Evolutionary conservation across 2,113 vertebrate species (phyloP).

Genomic region (Tinamus guttatus): DNA sequence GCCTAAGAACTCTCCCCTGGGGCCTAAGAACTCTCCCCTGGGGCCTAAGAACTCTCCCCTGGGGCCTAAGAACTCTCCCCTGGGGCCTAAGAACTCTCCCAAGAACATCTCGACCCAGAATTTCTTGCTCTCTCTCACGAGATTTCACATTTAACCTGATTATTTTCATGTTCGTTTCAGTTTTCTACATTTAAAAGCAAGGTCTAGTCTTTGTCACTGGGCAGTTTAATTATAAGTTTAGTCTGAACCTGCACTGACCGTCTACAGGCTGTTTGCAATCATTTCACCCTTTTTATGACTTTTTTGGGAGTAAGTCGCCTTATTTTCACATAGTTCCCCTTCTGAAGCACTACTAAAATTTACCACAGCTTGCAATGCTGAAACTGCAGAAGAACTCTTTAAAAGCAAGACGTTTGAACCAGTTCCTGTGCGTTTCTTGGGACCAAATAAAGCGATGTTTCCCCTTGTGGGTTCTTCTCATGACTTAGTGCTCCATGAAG

Average conservation of each 20-base stretch:
- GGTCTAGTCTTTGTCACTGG: neutral
- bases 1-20: no score
- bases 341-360: neutral
- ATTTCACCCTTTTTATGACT: neutral
- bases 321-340: neutral
- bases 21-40: no score
- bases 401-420: neutral
- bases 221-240: neutral
- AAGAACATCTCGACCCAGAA: neutral
- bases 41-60: no score
- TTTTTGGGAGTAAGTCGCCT: neutral
- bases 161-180: neutral
- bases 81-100: no score
- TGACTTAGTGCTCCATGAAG: neutral
- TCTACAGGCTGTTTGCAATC: neutral
- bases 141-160: neutral
- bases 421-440: neutral
- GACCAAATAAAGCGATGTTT: neutral
- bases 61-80: no score
- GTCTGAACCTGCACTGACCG: neutral
- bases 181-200: neutral
- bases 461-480: neutral
- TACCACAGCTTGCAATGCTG: neutral
- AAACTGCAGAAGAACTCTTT: neutral
- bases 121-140: neutral